Base-by-base conservation (phyloP, 2,797 vertebrate species). In the Schizothorax lantsangensis region DNA sequence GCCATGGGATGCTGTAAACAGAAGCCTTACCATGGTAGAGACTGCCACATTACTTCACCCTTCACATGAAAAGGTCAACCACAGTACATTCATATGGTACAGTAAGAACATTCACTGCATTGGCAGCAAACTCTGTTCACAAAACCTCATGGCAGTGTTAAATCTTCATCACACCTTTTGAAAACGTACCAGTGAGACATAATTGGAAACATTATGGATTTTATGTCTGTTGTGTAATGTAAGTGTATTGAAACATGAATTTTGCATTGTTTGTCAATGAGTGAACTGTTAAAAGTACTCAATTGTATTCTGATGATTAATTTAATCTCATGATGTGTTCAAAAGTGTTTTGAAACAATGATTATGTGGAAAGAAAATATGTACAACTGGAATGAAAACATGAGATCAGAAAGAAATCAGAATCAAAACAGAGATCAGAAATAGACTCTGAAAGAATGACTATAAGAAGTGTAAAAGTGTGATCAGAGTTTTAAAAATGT, bases 131-230 rank as follows among this genome's bases (percentile, higher is more conserved):
- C 59, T 68, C 62, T 33, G 17, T 47, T 68, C 40, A 6, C 79
- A 45, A 80, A 80, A 80, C 57, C 59, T 80, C 79, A 80, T 0
- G 40, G 79, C 26, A 6, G 17, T 66, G 79, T 80, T 17, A 80
- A 23, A 57, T 33, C 17, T 62, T 62, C 36, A 79, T 9, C 54
- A 43, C 77, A 62, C 12, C 6, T 79, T 11, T 38, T 38, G 33
- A 79, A 79, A 57, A 43, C 17, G 21, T 21, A 38, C 54, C 26
- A 9, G 9, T 3, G 17, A 45, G 40, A 45, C 40, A 26, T 36
- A 30, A 26, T 26, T 79, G 3, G 52, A 79, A 40, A 59, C 77
- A 79, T 59, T 79, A 79, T 79, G 30, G 74, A 21, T 78, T 57
- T 5, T 23, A 17, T 52, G 5, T 12, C 74, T 23, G 30, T 52